Evolutionary conservation across 1,140 invertebrate species (phyloP), one percentile per base, ranked within the genome.

Genomic region (Hormaphis cornu): DNA sequence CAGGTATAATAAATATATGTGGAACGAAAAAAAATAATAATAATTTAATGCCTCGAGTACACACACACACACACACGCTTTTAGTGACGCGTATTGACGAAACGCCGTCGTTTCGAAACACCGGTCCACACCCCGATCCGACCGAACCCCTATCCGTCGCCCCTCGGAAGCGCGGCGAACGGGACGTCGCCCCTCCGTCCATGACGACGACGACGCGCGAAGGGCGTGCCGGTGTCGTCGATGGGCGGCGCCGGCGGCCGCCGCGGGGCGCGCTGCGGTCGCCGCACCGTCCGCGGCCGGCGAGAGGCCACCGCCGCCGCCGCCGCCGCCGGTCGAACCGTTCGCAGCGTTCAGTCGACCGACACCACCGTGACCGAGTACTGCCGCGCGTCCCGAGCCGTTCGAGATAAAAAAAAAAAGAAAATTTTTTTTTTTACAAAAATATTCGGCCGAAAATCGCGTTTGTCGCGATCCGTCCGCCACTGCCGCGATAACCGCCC

Each of bases 251-350:
- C 28, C 44, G 61, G 26, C 44, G 26, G 7, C 28, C 44, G 33
- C 42, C 24, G 46, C 42, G 28, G 61, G 61, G 61, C 61, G 61
- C 54, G 54, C 54, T 58, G 18, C 12, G 20, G 54, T 66, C 44
- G 44, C 44, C 28, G 26, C 26, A 24, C 37, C 33, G 56, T 42
- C 35, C 37, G 52, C 6, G 1, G 26, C 52, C 24, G 14, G 10
- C 52, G 10, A 37, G 40, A 46, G 42, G 61, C 30, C 61, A 33
- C 28, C 30, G 61, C 28, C 20, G 20, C n/a, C 16, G 16, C 42
- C 18, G 42, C 61, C 12, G 46, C 46, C 26, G 14, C 44, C 3
- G 61, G 44, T 26, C 20, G 37, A 24, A 58, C 33, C 35, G 54
- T n/a, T 18, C 16, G 24, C 5, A n/a, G n/a, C 50, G 50, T 26